A percentile compares a stretch with the other conserved stretches of the same genome.
Conservation (phyloP, 2,888 invertebrate genomes). For the Mallateleia sp. region DNA sequence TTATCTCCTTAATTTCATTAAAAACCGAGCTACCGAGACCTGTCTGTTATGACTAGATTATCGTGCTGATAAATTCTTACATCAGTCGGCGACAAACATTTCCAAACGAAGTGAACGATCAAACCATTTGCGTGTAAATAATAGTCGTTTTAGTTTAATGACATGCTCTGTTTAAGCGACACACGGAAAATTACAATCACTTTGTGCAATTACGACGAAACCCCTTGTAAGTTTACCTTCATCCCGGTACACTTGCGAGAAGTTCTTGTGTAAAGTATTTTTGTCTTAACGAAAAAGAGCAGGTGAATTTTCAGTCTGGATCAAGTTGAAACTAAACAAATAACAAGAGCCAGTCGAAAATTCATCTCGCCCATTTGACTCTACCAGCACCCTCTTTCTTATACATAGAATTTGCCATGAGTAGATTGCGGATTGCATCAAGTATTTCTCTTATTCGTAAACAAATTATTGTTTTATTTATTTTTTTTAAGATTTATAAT, state of each 20-base stretch:
- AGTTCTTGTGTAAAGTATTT: not conserved
- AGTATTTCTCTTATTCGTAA: too few relatives aligned
- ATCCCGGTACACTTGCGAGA: not conserved
- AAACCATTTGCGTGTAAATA: not conserved
- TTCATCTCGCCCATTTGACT: not conserved
- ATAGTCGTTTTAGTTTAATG: not conserved
- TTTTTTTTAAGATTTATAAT: not conserved
- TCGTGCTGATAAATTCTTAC: slow-evolving; percentile 70
- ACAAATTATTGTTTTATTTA: too few relatives aligned
- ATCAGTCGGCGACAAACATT: not conserved
- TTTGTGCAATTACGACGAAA: not conserved
- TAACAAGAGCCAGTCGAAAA: not conserved
- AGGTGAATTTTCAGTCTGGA: not conserved
- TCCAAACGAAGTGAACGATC: not conserved
- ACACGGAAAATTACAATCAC: not conserved
- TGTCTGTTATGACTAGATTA: slow-evolving; percentile 78
- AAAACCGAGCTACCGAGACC: slow-evolving; percentile 32
- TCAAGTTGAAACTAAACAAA: not conserved
- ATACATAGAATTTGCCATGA: slow-evolving; percentile 1
- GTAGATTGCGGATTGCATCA: not conserved
- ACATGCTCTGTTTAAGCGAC: not conserved
- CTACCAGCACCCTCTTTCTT: slow-evolving; percentile 36
- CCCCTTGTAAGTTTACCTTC: not conserved
- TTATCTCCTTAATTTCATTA: slow-evolving; percentile 4
- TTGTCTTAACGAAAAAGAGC: not conserved